These are phyloP conservation scores for Neolamprologus modestus DNA, from an alignment of 2,113 vertebrate species.

Conservation along the genomic window DNA sequence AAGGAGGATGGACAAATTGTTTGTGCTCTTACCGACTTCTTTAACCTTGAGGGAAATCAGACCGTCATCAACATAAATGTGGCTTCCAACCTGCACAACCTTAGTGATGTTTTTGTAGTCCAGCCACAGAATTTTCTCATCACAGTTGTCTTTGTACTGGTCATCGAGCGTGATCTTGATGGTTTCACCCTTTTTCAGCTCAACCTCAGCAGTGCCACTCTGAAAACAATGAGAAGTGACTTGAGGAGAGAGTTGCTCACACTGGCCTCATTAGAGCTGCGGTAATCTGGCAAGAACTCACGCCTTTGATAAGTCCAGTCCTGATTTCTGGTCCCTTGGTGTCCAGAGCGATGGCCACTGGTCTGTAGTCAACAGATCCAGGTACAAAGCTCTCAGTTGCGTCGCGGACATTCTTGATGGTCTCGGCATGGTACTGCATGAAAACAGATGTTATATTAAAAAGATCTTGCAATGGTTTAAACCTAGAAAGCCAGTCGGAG, in stretches of 20 bases:
- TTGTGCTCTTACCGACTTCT: constrained; percentile 76
- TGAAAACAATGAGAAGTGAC: constrained; percentile 14
- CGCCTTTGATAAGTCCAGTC: constrained; percentile 96
- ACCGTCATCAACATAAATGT: constrained; percentile 89
- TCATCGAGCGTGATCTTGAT: constrained; percentile 89
- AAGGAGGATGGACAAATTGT: neutral
- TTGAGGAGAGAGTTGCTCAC: neutral
- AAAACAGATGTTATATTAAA: neutral
- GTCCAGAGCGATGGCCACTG: constrained; percentile 92
- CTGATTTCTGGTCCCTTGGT: constrained; percentile 98
- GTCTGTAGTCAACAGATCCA: constrained; percentile 85
- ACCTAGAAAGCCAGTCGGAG: fast-evolving
- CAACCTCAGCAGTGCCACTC: constrained; percentile 95
- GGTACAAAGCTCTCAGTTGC: constrained; percentile 88
- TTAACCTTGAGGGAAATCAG: constrained; percentile 91
- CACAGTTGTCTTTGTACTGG: constrained; percentile 84
- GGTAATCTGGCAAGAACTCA: constrained; percentile 61
- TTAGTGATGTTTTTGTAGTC: constrained; percentile 97
- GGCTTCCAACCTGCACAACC: constrained; percentile 81
- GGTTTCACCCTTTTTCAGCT: constrained; percentile 81
- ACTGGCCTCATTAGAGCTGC: neutral
- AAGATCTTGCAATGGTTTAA: neutral
- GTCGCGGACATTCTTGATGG: constrained; percentile 90
- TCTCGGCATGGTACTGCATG: constrained; percentile 86
- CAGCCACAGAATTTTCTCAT: constrained; percentile 87